phyloP scores from a whole-genome alignment of 2,113 vertebrate genomes.

The Setophaga coronata region DNA sequence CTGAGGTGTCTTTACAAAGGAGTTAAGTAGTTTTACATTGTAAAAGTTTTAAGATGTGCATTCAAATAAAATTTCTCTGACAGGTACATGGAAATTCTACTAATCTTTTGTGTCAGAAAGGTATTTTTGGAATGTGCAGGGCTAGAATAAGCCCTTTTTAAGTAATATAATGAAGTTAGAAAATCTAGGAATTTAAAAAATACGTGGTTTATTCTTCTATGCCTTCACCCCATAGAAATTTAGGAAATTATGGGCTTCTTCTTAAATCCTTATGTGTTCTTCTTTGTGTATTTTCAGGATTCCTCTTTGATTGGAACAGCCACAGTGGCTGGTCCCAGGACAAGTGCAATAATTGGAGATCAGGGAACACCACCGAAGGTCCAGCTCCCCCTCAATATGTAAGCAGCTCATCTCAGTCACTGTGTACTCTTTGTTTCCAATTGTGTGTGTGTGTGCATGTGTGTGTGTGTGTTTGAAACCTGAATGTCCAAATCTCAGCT shows the following conservation, averaged over 20 bases:
- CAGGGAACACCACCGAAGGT: constrained; percentile 86
- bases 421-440: neutral
- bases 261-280: neutral
- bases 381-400: constrained; percentile 97
- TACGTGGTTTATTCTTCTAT: neutral
- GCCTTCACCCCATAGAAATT: neutral
- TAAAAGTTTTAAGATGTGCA: neutral
- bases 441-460: accelerated
- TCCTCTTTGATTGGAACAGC: constrained; percentile 71
- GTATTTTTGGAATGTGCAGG: neutral
- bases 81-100: neutral
- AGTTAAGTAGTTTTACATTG: neutral
- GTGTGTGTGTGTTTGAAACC: neutral
- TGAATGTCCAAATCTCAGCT: neutral
- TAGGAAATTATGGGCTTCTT: neutral
- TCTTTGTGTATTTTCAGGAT: constrained; percentile 76
- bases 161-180: neutral
- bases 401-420: constrained; percentile 70
- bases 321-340: constrained; percentile 81
- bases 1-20: neutral
- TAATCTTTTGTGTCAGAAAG: constrained; percentile 11
- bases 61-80: neutral
- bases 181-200: neutral
- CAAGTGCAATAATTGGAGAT: constrained; percentile 83
- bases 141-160: neutral